These are phyloP conservation scores for Molorchus minor DNA, from an alignment of 2,888 invertebrate genomes.

Conservation along the genomic window DNA sequence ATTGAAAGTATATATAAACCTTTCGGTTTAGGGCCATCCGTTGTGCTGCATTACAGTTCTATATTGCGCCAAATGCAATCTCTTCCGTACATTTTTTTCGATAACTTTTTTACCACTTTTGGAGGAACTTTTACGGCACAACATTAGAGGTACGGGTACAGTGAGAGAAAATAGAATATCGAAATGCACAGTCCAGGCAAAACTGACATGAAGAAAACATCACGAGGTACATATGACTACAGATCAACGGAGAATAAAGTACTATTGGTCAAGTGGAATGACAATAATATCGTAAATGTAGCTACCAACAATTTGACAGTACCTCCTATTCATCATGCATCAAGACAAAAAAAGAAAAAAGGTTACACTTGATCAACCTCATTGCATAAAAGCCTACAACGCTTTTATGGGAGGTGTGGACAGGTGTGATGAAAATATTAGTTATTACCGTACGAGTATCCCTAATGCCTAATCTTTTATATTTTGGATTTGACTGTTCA, in stretches of 20 bases:
- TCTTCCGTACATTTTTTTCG: slow-evolving; percentile 5
- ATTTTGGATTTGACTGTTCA: slow-evolving; percentile 10
- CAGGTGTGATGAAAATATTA: slow-evolving; percentile 4
- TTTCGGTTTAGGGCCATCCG: not conserved
- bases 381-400: slow-evolving; percentile 11
- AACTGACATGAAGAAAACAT: slow-evolving; percentile 9
- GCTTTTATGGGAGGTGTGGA: slow-evolving; percentile 15
- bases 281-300: slow-evolving; percentile 27
- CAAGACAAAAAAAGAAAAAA: slow-evolving; percentile 8
- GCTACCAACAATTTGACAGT: slow-evolving; percentile 13
- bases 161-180: slow-evolving; percentile 13
- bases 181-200: slow-evolving; percentile 17
- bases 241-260: slow-evolving; percentile 19
- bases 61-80: slow-evolving; percentile 8
- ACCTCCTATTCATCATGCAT: slow-evolving; percentile 11
- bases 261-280: slow-evolving; percentile 24
- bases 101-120: slow-evolving; percentile 15
- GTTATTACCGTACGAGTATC: slow-evolving; percentile 9
- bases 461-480: slow-evolving; percentile 6
- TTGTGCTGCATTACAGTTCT: slow-evolving; percentile 8
- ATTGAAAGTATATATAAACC: slow-evolving; percentile 1
- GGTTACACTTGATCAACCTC: slow-evolving; percentile 3
- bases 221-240: slow-evolving; percentile 22
- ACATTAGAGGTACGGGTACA: slow-evolving; percentile 17
- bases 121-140: slow-evolving; percentile 10